These are phyloP conservation scores for Sinohyriopsis cumingii DNA, from an alignment of 2,888 invertebrate genomes.

Conservation along the genomic window DNA sequence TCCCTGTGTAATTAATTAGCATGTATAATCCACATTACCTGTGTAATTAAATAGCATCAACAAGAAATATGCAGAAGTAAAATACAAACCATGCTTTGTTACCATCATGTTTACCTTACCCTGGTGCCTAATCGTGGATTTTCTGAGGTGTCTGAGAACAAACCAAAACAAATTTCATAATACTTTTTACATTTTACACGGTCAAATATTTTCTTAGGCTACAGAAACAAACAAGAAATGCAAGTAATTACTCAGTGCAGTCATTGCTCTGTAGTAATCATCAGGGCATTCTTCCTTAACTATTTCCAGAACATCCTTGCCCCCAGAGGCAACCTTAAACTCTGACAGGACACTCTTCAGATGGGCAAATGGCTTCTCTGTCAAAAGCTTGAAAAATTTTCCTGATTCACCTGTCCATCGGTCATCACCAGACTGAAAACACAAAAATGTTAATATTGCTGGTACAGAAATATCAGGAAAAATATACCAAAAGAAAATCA, in stretches of 20 bases:
- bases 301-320: slow-evolving; percentile 41
- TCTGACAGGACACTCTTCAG: slow-evolving; percentile 44
- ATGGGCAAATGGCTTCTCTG: slow-evolving; percentile 42
- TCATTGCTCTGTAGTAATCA: slow-evolving; percentile 46
- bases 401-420: slow-evolving; percentile 56
- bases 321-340: slow-evolving; percentile 48
- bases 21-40: no score
- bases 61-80: no score
- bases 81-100: no score
- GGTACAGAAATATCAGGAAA: no score
- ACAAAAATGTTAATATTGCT: neutral
- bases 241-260: slow-evolving; percentile 43
- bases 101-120: no score
- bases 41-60: no score
- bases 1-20: no score
- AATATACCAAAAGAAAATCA: no score
- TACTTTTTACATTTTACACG: neutral
- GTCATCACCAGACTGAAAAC: slow-evolving; percentile 53
- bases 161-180: no score
- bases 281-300: slow-evolving; percentile 53
- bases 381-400: slow-evolving; percentile 52
- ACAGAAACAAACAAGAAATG: neutral
- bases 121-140: no score
- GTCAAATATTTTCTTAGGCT: neutral
- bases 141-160: no score